These are phyloP conservation scores for Andrena hattorfiana DNA, from an alignment of 2,888 invertebrate genomes.

Conservation along the genomic window DNA sequence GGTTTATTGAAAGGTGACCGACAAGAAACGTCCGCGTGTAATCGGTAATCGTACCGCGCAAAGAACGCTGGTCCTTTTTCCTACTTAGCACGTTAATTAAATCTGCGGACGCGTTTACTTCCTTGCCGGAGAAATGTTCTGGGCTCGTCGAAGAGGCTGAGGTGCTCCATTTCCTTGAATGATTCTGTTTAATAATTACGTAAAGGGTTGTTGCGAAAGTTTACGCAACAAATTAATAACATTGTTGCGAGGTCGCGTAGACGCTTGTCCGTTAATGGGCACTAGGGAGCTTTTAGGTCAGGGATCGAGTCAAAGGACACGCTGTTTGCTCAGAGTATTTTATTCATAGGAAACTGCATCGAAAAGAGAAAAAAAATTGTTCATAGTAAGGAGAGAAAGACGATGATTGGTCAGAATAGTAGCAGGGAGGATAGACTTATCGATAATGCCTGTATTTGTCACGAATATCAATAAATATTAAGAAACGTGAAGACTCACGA, in stretches of 20 bases:
- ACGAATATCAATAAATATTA: constrained; percentile 9
- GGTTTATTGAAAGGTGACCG: neutral
- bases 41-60: neutral
- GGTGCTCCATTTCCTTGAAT: neutral
- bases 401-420: too few relatives aligned
- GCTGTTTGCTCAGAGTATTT: neutral
- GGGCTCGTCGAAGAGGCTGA: neutral
- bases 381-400: too few relatives aligned
- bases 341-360: neutral
- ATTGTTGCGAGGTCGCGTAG: neutral
- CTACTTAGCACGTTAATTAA: neutral
- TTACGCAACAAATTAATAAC: constrained; percentile 16
- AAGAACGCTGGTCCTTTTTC: neutral
- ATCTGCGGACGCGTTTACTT: neutral
- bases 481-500: neutral
- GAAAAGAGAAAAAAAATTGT: neutral
- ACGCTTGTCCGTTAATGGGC: neutral
- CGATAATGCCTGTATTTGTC: neutral
- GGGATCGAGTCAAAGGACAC: neutral
- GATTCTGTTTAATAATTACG: constrained; percentile 10
- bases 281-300: constrained; percentile 1
- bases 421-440: too few relatives aligned
- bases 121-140: neutral
- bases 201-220: neutral
- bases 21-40: neutral